Conservation (phyloP, 2,113 vertebrate genomes). For the Callionymus lyra region DNA sequence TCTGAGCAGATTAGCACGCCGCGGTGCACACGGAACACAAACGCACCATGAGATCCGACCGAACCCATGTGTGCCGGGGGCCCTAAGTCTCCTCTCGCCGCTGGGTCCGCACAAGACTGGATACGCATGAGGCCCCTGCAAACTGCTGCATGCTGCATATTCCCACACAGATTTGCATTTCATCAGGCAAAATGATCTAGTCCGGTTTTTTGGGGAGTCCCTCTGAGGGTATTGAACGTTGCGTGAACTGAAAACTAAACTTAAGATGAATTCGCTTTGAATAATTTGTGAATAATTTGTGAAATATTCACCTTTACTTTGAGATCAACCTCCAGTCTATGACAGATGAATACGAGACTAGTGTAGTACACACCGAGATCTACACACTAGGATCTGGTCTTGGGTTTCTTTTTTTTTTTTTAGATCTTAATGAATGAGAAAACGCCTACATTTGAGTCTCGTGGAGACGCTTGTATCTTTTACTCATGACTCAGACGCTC, state of each 20-base stretch:
- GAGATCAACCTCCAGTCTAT: no score
- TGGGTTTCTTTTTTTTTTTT: no score
- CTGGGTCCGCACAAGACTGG: conserved; percentile 14
- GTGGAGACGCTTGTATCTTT: no score
- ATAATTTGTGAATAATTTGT: neutral
- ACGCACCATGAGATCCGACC: conserved; percentile 2
- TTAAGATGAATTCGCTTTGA: neutral
- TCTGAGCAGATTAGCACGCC: neutral
- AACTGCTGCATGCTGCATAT: conserved; percentile 24
- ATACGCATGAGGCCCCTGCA: conserved; percentile 22
- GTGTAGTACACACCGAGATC: no score
- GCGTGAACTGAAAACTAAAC: conserved; percentile 11
- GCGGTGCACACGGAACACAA: neutral
- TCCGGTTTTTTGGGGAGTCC: neutral
- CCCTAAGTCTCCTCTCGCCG: conserved; percentile 22
- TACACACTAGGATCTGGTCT: no score
- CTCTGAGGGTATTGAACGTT: no score
- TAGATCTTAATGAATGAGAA: no score
- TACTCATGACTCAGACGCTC: no score
- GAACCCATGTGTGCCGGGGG: conserved; percentile 12
- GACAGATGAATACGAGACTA: no score
- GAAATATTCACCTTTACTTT: conserved; percentile 1
- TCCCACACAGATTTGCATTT: conserved; percentile 41
- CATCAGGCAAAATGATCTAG: conserved; percentile 26
- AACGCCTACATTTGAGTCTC: no score